Base-by-base conservation (phyloP, 2,888 invertebrate genomes). In the Alloscopus bannaensis region DNA sequence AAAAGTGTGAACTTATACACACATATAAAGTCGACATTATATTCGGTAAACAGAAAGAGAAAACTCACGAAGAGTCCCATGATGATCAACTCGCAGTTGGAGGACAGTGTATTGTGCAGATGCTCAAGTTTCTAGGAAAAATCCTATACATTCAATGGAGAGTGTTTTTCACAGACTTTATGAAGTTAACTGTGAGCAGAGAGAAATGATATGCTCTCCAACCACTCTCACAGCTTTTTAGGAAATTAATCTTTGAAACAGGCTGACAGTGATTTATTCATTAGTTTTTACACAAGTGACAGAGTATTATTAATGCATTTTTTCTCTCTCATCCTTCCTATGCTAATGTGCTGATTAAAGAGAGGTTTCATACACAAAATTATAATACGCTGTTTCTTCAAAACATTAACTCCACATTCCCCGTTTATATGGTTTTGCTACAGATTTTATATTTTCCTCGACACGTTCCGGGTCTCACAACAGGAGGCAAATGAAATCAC, bases 181-280 rank as follows among this genome's bases (percentile, higher is more conserved):
- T 68, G 47, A 55, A 68, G 28, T 42, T 29, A 29, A 65, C 65
- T n/a, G n/a, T n/a, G n/a, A n/a, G n/a, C n/a, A n/a, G n/a, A 40
- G 52, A 20, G 29, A 68, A 31, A 68, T 55, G 36, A 69, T 69
- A 40, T 59, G 26, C 59, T 20, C 18, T n/a, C n/a, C n/a, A n/a
- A n/a, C 31, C 47, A 4, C 45, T 50, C n/a, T n/a, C n/a, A n/a
- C n/a, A 47, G 62, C 64, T 52, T 64, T 72, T 72, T 72, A 62
- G 72, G 72, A 72, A 72, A 72, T 72, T 72, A 72, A 72, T 72
- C 72, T 72, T 55, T 72, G 62, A 72, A 72, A 72, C 72, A 77
- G 69, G 69, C 64, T 77, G 77, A 77, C 77, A 77, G 69, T 77
- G 77, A 77, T 77, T 62, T 77, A 77, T 77, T 77, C 69, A 77